phyloP scores from a whole-genome alignment of 2,113 vertebrate species.

The Coregonus clupeaformis region DNA sequence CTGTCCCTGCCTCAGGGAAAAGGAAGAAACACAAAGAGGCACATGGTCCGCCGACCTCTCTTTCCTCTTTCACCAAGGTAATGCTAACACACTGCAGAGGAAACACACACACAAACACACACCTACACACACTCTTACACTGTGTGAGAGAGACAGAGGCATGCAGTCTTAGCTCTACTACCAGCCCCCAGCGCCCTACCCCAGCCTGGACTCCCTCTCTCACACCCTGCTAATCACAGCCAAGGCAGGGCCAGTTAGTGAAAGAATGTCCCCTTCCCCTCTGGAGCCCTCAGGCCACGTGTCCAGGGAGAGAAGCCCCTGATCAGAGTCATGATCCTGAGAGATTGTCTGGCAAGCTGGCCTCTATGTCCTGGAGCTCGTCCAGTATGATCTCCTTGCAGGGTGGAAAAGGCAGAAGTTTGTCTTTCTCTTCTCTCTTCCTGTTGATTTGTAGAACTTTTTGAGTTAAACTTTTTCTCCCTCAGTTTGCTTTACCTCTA shows the following conservation, averaged over 20 bases:
- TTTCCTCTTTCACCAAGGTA: slow-evolving; percentile 40
- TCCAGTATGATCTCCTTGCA: slow-evolving; percentile 11
- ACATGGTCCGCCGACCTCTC: slow-evolving; percentile 55
- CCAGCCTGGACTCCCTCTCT: slow-evolving; percentile 52
- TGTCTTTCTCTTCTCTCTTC: slow-evolving; percentile 6
- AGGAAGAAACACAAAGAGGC: slow-evolving; percentile 43
- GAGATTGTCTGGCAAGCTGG: slow-evolving; percentile 11
- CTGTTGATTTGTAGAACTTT: slow-evolving; percentile 15
- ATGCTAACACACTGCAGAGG: slow-evolving; percentile 7
- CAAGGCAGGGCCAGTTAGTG: slow-evolving; percentile 63
- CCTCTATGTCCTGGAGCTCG: slow-evolving; percentile 14
- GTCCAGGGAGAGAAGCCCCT: slow-evolving; percentile 33
- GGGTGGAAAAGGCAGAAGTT: slow-evolving; percentile 4
- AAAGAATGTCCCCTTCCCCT: slow-evolving; percentile 63
- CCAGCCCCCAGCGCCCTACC: slow-evolving; percentile 29
- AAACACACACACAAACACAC: background rate
- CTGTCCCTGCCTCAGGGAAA: slow-evolving; percentile 46
- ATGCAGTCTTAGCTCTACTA: slow-evolving; percentile 32
- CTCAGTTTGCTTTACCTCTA: slow-evolving; percentile 8
- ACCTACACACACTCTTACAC: slow-evolving; percentile 13
- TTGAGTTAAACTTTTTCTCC: background rate
- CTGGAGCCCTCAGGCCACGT: slow-evolving; percentile 51
- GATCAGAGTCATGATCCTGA: slow-evolving; percentile 28
- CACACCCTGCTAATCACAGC: slow-evolving; percentile 63
- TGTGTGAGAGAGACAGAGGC: slow-evolving; percentile 44